These are phyloP conservation scores for Syngnathus typhle DNA, from an alignment of 2,113 vertebrate species.

Conservation along the genomic window DNA sequence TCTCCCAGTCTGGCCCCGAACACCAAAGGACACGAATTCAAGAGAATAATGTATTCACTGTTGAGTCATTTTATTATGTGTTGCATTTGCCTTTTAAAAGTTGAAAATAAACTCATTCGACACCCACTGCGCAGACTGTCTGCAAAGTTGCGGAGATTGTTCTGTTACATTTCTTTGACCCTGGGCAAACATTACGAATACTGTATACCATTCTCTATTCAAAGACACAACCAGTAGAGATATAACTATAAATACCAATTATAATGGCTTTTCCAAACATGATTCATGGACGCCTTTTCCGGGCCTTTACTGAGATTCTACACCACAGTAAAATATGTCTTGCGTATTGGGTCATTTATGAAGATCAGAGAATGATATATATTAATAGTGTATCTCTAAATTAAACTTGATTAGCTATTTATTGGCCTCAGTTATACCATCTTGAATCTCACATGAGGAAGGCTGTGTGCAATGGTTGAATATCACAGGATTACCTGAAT, in stretches of 20 bases:
- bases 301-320: not conserved
- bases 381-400: slow-evolving; percentile 14
- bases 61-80: slow-evolving; percentile 43
- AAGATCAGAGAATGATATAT: slow-evolving; percentile 12
- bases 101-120: slow-evolving; percentile 17
- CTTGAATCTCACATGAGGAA: slow-evolving; percentile 26
- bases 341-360: not conserved
- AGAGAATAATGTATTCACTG: slow-evolving; percentile 27
- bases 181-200: too few relatives aligned
- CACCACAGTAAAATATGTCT: not conserved
- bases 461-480: slow-evolving; percentile 33
- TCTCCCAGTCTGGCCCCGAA: slow-evolving; percentile 19
- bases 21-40: slow-evolving; percentile 2
- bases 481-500: slow-evolving; percentile 52
- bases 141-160: not conserved
- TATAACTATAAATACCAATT: too few relatives aligned
- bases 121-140: not conserved
- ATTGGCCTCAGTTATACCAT: slow-evolving; percentile 12
- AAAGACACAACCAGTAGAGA: too few relatives aligned
- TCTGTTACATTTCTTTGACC: too few relatives aligned
- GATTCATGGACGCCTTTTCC: too few relatives aligned
- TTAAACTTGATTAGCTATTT: slow-evolving; percentile 31
- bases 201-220: not conserved
- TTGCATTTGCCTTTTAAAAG: slow-evolving; percentile 28
- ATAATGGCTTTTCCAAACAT: too few relatives aligned